Base-by-base conservation (phyloP, 2,888 invertebrate genomes). In the Amblyjoppa proteus region DNA sequence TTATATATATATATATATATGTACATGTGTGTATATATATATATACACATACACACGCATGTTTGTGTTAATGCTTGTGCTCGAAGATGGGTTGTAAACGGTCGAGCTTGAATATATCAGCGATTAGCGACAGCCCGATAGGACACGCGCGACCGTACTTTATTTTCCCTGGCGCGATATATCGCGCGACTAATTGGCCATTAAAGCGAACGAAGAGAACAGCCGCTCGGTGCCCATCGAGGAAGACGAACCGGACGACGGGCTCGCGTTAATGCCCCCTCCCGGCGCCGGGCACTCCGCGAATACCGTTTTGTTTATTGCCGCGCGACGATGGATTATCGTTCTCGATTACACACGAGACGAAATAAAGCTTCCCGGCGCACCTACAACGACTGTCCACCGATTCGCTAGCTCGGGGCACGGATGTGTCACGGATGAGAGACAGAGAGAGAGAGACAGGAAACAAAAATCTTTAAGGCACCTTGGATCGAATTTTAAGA, bases 171-270 rank as follows among this genome's bases (percentile, higher is more conserved):
- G 64, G 75, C 38, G 70, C 68, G 58, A 71, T 51, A 73, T 41
- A 64, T 58, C 20, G 31, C 25, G 38, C 49, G 68, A 77, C 80
- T 76, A 84, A 84, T 84, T 84, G 84, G 71, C 76, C 84, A 77
- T 84, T 81, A 71, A 73, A 84, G 76, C 58, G 71, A 34, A 13
- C 51, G 61, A 51, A 45, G 25, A 70, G 20, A 68, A 58, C 69
- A 61, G 56, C 53, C 68, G 73, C 5, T 64, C 45, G 13, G 75
- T 20, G 45, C 38, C 73, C 51, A n/a, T 56, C 53, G 28, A 69
- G 3, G 34, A 61, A 25, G 25, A 71, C n/a, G 49, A 56, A 34
- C 45, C 38, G 38, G 34, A 41, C 25, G 74, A 66, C 20, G 56
- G 20, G 5, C n/a, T 51, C 9, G 34, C 13, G 31, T 51, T 66